phyloP scores from a whole-genome alignment of 2,113 vertebrate species.

The Chaetorhynchus papuensis region DNA sequence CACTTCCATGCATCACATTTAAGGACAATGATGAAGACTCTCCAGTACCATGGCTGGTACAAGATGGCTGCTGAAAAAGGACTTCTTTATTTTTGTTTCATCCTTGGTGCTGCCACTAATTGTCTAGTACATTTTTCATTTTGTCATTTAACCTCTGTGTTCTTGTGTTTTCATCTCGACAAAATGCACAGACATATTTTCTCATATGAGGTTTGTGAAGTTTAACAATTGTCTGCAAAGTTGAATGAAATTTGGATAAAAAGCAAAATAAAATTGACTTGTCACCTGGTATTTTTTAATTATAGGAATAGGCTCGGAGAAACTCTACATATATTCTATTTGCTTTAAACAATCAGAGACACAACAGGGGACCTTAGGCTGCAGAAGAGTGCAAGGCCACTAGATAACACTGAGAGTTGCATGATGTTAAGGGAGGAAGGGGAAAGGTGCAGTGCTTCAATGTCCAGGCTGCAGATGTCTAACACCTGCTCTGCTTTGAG shows the following conservation, averaged over 20 bases:
- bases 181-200: neutral
- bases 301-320: neutral
- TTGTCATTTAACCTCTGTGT: neutral
- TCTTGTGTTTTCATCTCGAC: neutral
- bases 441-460: neutral
- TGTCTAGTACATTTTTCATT: neutral
- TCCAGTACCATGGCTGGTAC: neutral
- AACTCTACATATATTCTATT: neutral
- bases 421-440: neutral
- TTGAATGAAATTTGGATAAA: neutral
- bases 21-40: neutral
- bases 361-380: neutral
- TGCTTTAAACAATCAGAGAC: neutral
- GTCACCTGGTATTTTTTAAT: neutral
- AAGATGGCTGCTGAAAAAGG: neutral
- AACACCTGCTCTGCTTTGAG: neutral
- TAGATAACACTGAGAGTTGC: neutral
- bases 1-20: neutral
- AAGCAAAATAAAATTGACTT: neutral
- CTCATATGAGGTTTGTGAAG: neutral
- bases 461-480: neutral
- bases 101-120: neutral
- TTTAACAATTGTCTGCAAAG: neutral
- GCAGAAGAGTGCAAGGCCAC: neutral
- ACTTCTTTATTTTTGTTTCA: neutral